Evolutionary conservation across 2,888 invertebrate species (phyloP).

Genomic region (Xylota segnis): DNA sequence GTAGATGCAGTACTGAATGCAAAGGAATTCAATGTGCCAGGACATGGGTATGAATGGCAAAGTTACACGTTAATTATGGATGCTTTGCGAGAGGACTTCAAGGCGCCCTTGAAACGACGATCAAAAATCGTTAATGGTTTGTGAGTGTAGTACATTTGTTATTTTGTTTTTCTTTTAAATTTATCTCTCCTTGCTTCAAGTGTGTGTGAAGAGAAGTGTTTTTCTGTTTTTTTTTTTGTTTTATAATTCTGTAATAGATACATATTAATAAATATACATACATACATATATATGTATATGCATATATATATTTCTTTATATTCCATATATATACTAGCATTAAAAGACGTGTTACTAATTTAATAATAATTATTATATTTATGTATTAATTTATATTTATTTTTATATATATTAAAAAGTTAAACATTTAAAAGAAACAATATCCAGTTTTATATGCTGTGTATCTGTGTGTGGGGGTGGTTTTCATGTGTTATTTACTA

Average conservation of each 20-base stretch:
- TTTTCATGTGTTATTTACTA: slow-evolving; percentile 45
- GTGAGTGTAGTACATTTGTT: not conserved
- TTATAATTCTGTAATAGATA: slow-evolving; percentile 53
- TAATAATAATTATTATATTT: slow-evolving; percentile 77
- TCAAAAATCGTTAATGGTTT: not conserved
- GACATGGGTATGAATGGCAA: not conserved
- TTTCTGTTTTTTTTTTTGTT: slow-evolving; percentile 59
- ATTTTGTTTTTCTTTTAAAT: not conserved
- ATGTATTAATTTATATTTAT: slow-evolving; percentile 77
- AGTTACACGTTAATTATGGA: not conserved
- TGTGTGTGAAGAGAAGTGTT: slow-evolving; percentile 59
- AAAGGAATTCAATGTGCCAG: not conserved
- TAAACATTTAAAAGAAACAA: slow-evolving; percentile 77
- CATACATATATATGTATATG: slow-evolving; percentile 51
- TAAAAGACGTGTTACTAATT: slow-evolving; percentile 75
- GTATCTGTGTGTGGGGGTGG: slow-evolving; percentile 40
- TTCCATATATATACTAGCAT: slow-evolving; percentile 74
- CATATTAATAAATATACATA: slow-evolving; percentile 58
- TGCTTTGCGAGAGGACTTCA: not conserved
- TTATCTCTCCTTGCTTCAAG: slow-evolving; percentile 42
- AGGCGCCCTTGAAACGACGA: not conserved
- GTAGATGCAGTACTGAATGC: not conserved
- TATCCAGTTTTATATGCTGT: slow-evolving; percentile 69
- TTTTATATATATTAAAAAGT: slow-evolving; percentile 77
- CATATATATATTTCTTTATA: slow-evolving; percentile 49